A percentile compares a stretch with the other conserved stretches of the same genome.
Conservation (phyloP, 2,113 vertebrate genomes). For the Channa argus region DNA sequence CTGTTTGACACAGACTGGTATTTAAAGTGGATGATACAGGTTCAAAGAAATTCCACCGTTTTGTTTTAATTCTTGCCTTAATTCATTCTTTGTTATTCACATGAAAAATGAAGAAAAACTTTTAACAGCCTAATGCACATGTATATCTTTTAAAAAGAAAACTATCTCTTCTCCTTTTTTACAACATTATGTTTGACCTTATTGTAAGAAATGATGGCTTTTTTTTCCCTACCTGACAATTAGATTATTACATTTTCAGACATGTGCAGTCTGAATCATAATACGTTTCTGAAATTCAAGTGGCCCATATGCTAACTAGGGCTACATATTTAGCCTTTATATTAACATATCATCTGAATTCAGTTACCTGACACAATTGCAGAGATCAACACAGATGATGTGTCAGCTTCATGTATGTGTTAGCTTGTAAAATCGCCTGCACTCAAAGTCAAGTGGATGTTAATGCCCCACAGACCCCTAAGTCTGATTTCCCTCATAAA, state of each 20-base stretch:
- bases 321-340: slow-evolving; percentile 78
- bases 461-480: slow-evolving; percentile 81
- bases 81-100: not conserved
- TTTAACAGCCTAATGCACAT: slow-evolving; percentile 22
- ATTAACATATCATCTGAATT: slow-evolving; percentile 87
- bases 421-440: slow-evolving; percentile 78
- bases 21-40: slow-evolving; percentile 1
- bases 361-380: slow-evolving; percentile 83
- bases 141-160: slow-evolving; percentile 59
- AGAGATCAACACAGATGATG: slow-evolving; percentile 80
- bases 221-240: slow-evolving; percentile 74
- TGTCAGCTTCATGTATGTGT: slow-evolving; percentile 82
- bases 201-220: slow-evolving; percentile 50
- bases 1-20: not conserved
- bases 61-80: not conserved
- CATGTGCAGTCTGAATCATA: slow-evolving; percentile 75
- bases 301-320: slow-evolving; percentile 85
- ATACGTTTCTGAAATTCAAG: slow-evolving; percentile 78
- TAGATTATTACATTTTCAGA: slow-evolving; percentile 81
- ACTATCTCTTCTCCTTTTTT: slow-evolving; percentile 21
- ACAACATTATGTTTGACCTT: slow-evolving; percentile 74
- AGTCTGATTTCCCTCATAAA: slow-evolving; percentile 81
- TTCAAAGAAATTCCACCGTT: not conserved
- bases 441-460: slow-evolving; percentile 86
- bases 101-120: slow-evolving; percentile 15